These are phyloP conservation scores for Andinoacara biseriatus DNA, from an alignment of 2,113 vertebrate species.

Conservation along the genomic window DNA sequence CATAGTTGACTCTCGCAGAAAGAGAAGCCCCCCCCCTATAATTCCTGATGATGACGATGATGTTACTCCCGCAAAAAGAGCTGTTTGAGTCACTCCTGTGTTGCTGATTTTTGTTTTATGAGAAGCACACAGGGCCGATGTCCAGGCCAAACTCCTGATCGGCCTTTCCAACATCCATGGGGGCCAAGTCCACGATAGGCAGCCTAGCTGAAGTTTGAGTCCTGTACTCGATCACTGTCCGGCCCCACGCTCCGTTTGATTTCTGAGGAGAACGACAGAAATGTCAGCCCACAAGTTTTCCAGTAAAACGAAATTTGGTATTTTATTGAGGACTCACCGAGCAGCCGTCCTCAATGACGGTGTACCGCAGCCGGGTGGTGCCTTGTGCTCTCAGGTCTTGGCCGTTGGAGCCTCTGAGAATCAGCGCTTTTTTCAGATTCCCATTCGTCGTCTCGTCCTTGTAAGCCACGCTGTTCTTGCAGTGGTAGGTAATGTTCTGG, in stretches of 20 bases:
- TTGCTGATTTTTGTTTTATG: conserved; percentile 76
- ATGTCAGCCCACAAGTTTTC: neutral
- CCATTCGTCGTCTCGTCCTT: conserved; percentile 82
- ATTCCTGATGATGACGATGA: neutral
- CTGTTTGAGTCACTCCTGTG: conserved; percentile 17
- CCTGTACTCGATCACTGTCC: conserved; percentile 92
- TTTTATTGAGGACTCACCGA: conserved; percentile 78
- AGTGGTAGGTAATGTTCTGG: conserved; percentile 94
- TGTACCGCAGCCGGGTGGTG: conserved; percentile 88
- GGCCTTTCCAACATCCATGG: conserved; percentile 88
- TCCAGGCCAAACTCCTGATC: conserved; percentile 96
- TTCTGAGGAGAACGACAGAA: conserved; percentile 71
- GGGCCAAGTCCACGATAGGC: conserved; percentile 91
- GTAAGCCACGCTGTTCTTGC: conserved; percentile 92
- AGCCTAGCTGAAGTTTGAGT: conserved; percentile 91
- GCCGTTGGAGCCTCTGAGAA: conserved; percentile 91
- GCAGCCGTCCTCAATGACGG: conserved; percentile 89
- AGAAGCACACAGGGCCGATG: conserved; percentile 95
- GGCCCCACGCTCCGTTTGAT: conserved; percentile 83
- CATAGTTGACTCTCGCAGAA: neutral
- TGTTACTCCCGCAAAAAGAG: conserved; percentile 21
- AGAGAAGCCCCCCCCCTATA: neutral
- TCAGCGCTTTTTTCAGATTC: conserved; percentile 89
- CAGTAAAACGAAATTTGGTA: rapidly evolving
- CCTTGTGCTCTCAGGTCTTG: conserved; percentile 92